Percentiles rank a stretch among this genome's conserved stretches.
Conservation (phyloP, 2,888 invertebrate genomes). For the Lypha dubia region DNA sequence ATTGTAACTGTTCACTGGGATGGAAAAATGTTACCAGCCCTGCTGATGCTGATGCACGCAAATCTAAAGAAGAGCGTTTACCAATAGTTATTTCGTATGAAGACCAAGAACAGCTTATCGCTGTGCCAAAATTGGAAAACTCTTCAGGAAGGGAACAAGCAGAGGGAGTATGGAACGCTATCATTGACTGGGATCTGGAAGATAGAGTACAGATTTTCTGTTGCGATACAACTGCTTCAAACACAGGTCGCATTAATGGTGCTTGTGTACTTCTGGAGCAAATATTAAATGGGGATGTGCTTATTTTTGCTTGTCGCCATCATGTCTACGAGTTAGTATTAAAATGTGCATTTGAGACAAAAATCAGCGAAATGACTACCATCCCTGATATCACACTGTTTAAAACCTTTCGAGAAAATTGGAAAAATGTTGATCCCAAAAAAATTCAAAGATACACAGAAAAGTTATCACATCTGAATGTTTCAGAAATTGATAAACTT, state of each 20-base stretch:
- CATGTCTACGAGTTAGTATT: not conserved
- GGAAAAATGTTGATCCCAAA: constrained; percentile 6
- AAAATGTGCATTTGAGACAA: not conserved
- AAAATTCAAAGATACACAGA: not conserved
- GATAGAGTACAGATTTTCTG: constrained; percentile 3
- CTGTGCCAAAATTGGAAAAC: not conserved
- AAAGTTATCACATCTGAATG: not conserved
- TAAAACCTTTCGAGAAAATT: constrained; percentile 23
- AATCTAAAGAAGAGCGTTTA: constrained; percentile 11
- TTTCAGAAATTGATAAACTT: constrained; percentile 1
- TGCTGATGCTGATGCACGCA: constrained; percentile 14
- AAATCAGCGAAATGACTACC: constrained; percentile 17
- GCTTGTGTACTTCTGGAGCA: constrained; percentile 13
- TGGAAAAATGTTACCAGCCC: constrained; percentile 20
- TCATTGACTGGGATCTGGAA: constrained; percentile 5
- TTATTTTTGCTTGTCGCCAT: constrained; percentile 33
- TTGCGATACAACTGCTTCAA: constrained; percentile 16
- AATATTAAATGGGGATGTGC: constrained; percentile 16
- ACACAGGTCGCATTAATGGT: constrained; percentile 16
- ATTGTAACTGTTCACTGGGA: constrained; percentile 24
- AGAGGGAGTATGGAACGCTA: not conserved
- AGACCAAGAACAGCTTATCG: constrained; percentile 11
- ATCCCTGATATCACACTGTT: constrained; percentile 26
- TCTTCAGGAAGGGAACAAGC: not conserved
- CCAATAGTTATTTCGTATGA: not conserved